These are phyloP conservation scores for Lontra canadensis DNA, from an alignment of 2,113 vertebrate species.

Conservation along the genomic window DNA sequence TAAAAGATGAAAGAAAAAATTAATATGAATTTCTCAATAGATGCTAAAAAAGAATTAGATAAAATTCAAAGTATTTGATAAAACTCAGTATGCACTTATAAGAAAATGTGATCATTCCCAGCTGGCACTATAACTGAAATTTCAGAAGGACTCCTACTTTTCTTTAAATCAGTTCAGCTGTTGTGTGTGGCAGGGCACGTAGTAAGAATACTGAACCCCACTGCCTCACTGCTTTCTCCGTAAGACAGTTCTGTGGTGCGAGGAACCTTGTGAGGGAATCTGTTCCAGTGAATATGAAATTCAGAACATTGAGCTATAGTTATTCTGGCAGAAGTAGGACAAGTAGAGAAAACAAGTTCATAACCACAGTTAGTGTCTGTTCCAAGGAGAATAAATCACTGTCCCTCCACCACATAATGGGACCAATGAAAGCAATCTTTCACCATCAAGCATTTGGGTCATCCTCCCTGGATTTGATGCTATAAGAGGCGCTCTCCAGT, in stretches of 20 bases:
- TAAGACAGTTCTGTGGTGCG: background rate
- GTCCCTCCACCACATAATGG: background rate
- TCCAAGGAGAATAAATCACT: background rate
- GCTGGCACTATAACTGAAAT: background rate
- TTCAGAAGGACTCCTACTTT: background rate
- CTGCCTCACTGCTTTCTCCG: background rate
- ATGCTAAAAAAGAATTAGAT: background rate
- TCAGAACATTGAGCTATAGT: background rate
- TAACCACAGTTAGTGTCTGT: background rate
- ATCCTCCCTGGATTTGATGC: background rate
- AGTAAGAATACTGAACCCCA: background rate
- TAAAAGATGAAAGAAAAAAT: constrained; percentile 3
- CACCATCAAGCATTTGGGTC: background rate
- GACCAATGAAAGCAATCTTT: background rate
- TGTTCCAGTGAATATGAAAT: background rate
- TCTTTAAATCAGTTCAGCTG: background rate
- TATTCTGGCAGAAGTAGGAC: background rate
- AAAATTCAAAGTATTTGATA: background rate
- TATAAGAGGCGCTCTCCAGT: background rate
- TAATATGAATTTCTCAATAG: background rate
- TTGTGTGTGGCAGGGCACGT: too few species aligned
- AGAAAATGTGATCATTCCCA: background rate
- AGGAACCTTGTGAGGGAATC: background rate
- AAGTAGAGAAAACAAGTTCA: background rate
- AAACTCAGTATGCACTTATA: background rate